Evolutionary conservation across 2,888 invertebrate genomes (phyloP), one percentile per base, ranked within the genome.

Genomic region (Thereva nobilitata): DNA sequence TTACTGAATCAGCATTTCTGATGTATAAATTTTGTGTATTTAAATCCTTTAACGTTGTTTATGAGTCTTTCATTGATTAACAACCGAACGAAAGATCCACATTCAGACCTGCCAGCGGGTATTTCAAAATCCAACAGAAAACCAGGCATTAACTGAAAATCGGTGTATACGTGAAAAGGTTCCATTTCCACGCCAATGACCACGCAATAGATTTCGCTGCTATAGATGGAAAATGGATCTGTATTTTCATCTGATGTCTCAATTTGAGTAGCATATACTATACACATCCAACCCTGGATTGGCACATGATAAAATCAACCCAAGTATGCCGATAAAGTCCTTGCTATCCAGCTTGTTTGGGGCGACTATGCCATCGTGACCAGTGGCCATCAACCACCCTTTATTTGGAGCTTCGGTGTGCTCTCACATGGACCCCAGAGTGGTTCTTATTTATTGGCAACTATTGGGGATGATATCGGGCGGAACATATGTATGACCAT

Each of bases 271-370:
- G 23, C 23, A 23, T 23, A 2, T 23, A 34, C 23, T 8, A 2
- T 12, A 42, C 44, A 1, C 56, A 56, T 37, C 34, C 44, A 9
- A 47, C 6, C 34, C 7, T 44, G 34, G 44, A 10, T 35, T 56
- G 56, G 44, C 56, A 56, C 44, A 56, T 56, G 56, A 56, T 56
- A 56, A 56, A 56, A 56, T 56, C 56, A 41, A 12, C 42, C 56
- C 56, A 44, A 56, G 42, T 56, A 42, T 44, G 23, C 42, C 37
- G 37, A 55, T 23, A 9, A 5, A 44, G n/a, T 23, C 23, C 42
- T 44, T 23, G 23, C 23, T 23, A 23, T 23, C 23, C 23, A 23
- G 23, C 23, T 23, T 23, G 23, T 23, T 23, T 23, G 23, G 23
- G 23, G 23, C 23, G 1, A 23, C 23, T 23, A 23, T 23, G 23